phyloP scores from a whole-genome alignment of 30 jellyfish, hydroid and myxozoan genomes.

The Clytia hemisphaerica region DNA sequence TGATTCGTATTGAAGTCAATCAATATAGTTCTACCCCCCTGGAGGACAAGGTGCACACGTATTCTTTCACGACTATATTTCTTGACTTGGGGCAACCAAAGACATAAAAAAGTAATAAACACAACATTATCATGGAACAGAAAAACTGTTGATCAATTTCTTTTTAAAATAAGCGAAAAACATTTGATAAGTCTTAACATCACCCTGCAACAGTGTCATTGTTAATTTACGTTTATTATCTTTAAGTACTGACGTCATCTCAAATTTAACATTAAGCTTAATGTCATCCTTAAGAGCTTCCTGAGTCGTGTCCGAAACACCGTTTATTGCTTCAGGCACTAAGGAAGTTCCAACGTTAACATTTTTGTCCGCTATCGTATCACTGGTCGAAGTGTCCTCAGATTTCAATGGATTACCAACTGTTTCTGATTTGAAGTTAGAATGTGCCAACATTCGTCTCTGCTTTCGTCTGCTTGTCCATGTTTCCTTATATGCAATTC shows the following conservation, averaged over 20 bases:
- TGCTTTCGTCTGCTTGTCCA: conserved; percentile 78
- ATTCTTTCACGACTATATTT: too few species aligned
- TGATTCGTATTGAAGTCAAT: too few species aligned
- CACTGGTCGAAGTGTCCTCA: neutral
- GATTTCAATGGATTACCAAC: neutral
- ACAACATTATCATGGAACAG: too few species aligned
- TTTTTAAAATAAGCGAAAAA: conserved; percentile 77
- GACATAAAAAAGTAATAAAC: too few species aligned
- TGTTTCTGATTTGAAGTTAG: neutral
- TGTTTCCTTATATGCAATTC: conserved; percentile 63
- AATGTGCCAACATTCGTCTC: conserved; percentile 21
- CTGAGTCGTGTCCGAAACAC: neutral
- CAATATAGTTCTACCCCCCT: too few species aligned
- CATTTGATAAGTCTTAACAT: conserved; percentile 27
- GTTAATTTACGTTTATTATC: neutral
- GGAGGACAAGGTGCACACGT: too few species aligned
- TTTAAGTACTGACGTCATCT: conserved; percentile 2
- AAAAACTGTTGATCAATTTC: too few species aligned
- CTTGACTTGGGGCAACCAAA: too few species aligned
- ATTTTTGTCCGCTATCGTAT: neutral
- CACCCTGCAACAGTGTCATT: neutral
- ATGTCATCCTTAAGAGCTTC: neutral
- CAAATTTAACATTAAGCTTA: neutral
- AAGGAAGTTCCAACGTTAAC: neutral
- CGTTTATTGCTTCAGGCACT: neutral